Evolutionary conservation across 2,113 vertebrate species (phyloP), one percentile per base, ranked within the genome.

Genomic region (Circaetus cinerascens): DNA sequence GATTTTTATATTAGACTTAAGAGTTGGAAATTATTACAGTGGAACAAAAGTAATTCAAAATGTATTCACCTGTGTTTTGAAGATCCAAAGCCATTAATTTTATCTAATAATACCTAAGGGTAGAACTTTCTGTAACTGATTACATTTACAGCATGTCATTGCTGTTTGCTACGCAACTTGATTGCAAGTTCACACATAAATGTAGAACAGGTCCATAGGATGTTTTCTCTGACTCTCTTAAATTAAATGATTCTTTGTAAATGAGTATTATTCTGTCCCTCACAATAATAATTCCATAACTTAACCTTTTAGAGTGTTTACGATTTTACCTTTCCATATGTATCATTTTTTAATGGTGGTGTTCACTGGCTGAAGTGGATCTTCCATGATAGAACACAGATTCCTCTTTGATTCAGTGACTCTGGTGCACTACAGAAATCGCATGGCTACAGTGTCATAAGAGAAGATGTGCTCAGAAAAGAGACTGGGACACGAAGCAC

Each of bases 51-150:
- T 73, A 51, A 67, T 76, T 90, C 29, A 86, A 51, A 85, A 23
- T 78, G 4, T 45, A 74, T 87, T 86, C 82, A 86, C 40, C 27
- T 92, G 66, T 29, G 68, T 66, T 92, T 67, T 86, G 32, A 77
- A 84, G 23, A 80, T 93, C 75, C 67, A 75, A 86, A 88, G 26
- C 13, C 8, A 27, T 30, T 79, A 59, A 80, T 93, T 94, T 93
- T 86, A 63, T 74, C 26, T 90, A 66, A 69, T 64, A 48, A 48
- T 69, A 69, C 46, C 45, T 80, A 67, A 34, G 55, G 29, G 50
- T 26, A 75, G 40, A 85, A 75, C 57, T 78, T 84, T 67, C 26
- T 75, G 14, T 51, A 81, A 36, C 50, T 59, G 48, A 76, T 64
- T 72, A 30, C 29, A 53, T 46, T 89, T 94, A 53, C 30, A 83